Evolutionary conservation across 1,140 invertebrate species (phyloP).

Genomic region (Calliphora vicina): DNA sequence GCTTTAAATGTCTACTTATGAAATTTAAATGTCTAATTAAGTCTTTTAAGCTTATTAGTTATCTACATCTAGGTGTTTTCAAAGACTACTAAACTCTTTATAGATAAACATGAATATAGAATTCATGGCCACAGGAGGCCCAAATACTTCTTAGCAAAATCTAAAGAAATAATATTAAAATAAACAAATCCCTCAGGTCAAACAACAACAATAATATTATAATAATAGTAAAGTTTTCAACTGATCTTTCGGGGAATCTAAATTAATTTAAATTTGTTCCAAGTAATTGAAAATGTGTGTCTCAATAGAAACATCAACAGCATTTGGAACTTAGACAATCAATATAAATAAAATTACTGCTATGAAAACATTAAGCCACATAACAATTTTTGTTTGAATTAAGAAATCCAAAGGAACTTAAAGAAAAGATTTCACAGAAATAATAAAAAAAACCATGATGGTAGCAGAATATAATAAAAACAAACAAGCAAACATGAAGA

Average conservation of each 20-base stretch:
- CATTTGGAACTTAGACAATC: background rate
- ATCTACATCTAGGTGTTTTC: no score
- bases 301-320: background rate
- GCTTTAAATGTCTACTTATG: no score
- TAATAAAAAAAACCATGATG: background rate
- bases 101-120: no score
- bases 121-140: no score
- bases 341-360: background rate
- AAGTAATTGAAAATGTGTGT: background rate
- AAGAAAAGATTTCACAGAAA: background rate
- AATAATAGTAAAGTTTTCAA: no score
- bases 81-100: no score
- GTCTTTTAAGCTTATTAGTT: no score
- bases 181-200: no score
- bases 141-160: no score
- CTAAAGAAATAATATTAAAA: no score
- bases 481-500: background rate
- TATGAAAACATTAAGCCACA: background rate
- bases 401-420: background rate
- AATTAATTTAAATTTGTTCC: conserved; percentile 9
- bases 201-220: no score
- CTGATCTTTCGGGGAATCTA: background rate
- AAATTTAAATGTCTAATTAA: no score
- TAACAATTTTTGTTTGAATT: background rate
- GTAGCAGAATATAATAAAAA: background rate